Base-by-base conservation (phyloP, 1,140 invertebrate species). In the Trialeurodes vaporariorum region DNA sequence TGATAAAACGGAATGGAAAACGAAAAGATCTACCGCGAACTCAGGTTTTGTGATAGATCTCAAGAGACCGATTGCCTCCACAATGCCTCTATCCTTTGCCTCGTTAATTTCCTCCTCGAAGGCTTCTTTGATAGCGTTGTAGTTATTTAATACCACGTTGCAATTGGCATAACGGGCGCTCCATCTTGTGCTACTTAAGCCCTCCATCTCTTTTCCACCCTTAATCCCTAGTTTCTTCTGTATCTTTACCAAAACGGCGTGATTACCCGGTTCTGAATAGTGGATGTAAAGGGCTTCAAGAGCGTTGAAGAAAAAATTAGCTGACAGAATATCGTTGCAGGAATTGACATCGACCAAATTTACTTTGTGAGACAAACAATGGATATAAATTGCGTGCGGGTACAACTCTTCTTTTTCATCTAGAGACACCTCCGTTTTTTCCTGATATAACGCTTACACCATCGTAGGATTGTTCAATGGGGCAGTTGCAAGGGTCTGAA, bases 281-380 rank as follows among this genome's bases (percentile, higher is more conserved):
- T 69, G 60, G 1, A 69, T 40, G 62, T 67, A 63, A 25, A 69
- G 49, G 5, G 64, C 40, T 68, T 69, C 64, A 61, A 69, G 49
- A 24, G 62, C 25, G 25, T 69, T 68, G 9, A 68, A 63, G 17
- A 68, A 67, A 25, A 23, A 13, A 27, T 26, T 63, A 61, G 61
- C 58, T 63, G 58, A 1, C 25, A 22, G 26, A 67, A 69, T 59
- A 59, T 69, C 61, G 40, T 58, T 63, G 62, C 65, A 67, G 17
- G 61, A 67, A 69, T 69, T 64, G 17, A 69, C 26, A 69, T 68
- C 34, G 21, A 70, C 70, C 63, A 70, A 63, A 64, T 72, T 72
- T 58, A 72, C 26, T 23, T 40, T 24, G 58, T 72, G 71, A 24
- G 71, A 70, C 34, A 61, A 68, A 65, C 62, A 71, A 40, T 70